phyloP scores from a whole-genome alignment of 2,113 vertebrate genomes.

The Microtus oregoni region DNA sequence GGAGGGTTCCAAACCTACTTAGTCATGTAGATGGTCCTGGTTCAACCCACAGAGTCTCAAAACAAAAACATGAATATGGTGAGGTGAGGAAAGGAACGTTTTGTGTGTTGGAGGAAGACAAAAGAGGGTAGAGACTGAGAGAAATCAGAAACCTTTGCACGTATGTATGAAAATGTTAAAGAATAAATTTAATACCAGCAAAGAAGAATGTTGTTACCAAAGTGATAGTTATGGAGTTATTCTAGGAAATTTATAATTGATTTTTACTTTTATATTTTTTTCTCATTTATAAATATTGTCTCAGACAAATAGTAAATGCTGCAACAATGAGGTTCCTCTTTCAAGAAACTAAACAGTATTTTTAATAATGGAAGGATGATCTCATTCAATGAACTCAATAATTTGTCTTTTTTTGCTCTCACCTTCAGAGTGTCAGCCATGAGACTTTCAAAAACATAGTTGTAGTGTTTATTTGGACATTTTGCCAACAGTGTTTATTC shows the following conservation, averaged over 20 bases:
- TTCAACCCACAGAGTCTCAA: neutral
- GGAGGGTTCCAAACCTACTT: neutral
- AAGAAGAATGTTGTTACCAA: neutral
- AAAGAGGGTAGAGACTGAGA: neutral
- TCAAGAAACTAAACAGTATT: conserved; percentile 27
- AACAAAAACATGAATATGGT: neutral
- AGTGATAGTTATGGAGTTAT: neutral
- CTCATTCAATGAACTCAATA: neutral
- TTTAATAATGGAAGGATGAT: neutral
- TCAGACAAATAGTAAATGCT: conserved; percentile 34
- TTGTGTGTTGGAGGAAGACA: neutral
- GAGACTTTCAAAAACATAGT: neutral
- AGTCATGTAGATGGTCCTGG: neutral
- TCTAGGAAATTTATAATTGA: conserved; percentile 1
- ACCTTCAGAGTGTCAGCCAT: neutral
- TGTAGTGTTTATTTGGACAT: neutral
- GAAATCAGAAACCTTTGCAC: neutral
- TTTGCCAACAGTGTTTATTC: neutral
- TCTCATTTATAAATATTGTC: neutral
- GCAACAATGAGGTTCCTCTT: conserved; percentile 9
- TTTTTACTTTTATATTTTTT: conserved; percentile 32
- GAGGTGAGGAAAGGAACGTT: neutral
- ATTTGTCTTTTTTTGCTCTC: neutral
- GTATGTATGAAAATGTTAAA: neutral
- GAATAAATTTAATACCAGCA: neutral